Percentiles rank a stretch among this genome's conserved stretches.
Conservation (phyloP, 2,888 invertebrate species). For the Carterocephalus palaemon region DNA sequence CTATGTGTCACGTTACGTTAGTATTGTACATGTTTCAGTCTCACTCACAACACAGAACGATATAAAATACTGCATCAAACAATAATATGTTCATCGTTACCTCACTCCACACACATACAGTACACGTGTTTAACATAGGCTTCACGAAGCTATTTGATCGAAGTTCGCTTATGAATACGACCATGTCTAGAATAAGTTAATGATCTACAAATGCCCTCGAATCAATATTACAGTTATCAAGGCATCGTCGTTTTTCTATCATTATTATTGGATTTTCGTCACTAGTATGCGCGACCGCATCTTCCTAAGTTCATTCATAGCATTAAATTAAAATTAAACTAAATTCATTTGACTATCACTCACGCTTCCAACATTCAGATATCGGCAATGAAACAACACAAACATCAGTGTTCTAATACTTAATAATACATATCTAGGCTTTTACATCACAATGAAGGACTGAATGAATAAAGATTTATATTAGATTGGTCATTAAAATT, state of each 20-base stretch:
- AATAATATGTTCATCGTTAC: slow-evolving; percentile 44
- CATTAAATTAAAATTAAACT: slow-evolving; percentile 75
- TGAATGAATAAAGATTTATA: slow-evolving; percentile 64
- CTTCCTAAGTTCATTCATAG: slow-evolving; percentile 74
- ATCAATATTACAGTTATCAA: slow-evolving; percentile 73
- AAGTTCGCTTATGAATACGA: slow-evolving; percentile 63
- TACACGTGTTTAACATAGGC: slow-evolving; percentile 47
- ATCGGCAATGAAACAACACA: slow-evolving; percentile 57
- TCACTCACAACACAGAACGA: slow-evolving; percentile 70
- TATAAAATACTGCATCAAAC: slow-evolving; percentile 73
- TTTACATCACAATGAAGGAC: slow-evolving; percentile 74
- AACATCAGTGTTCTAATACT: slow-evolving; percentile 76
- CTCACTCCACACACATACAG: slow-evolving; percentile 46
- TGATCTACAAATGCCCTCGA: slow-evolving; percentile 75
- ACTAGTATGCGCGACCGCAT: slow-evolving; percentile 79
- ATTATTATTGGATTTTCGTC: slow-evolving; percentile 78
- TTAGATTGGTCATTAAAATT: slow-evolving; percentile 63
- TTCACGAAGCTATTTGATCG: slow-evolving; percentile 71
- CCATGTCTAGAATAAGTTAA: slow-evolving; percentile 73
- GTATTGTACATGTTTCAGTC: slow-evolving; percentile 76
- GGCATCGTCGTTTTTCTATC: slow-evolving; percentile 68
- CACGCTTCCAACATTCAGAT: slow-evolving; percentile 64
- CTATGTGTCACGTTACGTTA: slow-evolving; percentile 56
- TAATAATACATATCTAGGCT: slow-evolving; percentile 76
- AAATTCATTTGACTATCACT: slow-evolving; percentile 76